These are phyloP conservation scores for Agelaius tricolor DNA, from an alignment of 2,113 vertebrate species.

Conservation along the genomic window DNA sequence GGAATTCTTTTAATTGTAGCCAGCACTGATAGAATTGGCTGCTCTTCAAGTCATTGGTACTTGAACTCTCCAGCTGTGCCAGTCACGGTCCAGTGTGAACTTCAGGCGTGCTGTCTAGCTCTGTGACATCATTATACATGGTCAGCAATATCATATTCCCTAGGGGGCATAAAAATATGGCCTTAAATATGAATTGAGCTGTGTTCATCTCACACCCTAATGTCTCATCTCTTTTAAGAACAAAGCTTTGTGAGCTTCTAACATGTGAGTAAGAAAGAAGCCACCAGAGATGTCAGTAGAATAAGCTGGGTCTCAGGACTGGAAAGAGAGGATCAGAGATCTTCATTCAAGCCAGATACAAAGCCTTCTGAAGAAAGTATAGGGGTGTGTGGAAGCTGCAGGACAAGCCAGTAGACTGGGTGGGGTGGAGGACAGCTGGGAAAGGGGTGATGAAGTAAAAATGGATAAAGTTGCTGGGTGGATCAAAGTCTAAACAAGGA, in stretches of 20 bases:
- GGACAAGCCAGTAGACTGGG: not conserved
- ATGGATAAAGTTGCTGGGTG: conserved; percentile 6
- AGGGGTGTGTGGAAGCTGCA: not conserved
- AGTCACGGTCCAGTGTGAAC: not conserved
- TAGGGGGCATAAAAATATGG: not conserved
- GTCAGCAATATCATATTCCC: not conserved
- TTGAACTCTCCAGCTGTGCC: not conserved
- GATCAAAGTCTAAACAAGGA: conserved; percentile 15
- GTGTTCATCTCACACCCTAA: not conserved
- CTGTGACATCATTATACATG: not conserved
- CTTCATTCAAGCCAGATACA: not conserved
- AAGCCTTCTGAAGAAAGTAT: not conserved
- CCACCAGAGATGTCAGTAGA: not conserved
- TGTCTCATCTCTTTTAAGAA: not conserved
- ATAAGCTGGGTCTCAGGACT: not conserved
- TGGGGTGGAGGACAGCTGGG: not conserved
- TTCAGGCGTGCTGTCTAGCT: not conserved
- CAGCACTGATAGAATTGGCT: not conserved
- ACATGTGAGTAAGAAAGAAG: not conserved
- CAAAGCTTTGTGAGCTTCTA: not conserved
- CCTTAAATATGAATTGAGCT: not conserved
- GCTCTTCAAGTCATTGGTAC: not conserved
- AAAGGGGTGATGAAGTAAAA: conserved; percentile 20
- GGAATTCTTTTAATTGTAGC: not conserved
- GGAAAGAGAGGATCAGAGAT: not conserved